Evolutionary conservation across 2,797 vertebrate species (phyloP).

Genomic region (Semotilus atromaculatus): DNA sequence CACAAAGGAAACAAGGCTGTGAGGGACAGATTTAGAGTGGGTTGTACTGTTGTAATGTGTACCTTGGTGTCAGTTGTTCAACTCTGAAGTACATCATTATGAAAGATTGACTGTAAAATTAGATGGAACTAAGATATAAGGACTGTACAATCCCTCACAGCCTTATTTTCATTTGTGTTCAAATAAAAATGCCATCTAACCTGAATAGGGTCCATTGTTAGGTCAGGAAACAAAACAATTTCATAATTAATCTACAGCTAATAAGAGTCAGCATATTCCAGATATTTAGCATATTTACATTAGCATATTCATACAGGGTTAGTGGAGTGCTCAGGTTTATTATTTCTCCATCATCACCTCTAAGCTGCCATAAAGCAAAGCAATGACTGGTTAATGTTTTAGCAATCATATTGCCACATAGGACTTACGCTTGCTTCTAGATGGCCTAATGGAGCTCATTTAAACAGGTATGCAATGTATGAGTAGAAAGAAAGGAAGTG

Average conservation of each 20-base stretch:
- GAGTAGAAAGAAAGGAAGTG: conserved; percentile 35
- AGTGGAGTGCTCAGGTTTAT: conserved; percentile 54
- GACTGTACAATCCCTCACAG: neutral
- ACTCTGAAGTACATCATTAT: neutral
- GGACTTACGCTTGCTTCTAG: conserved; percentile 27
- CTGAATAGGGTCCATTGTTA: conserved; percentile 44
- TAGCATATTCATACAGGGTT: conserved; percentile 53
- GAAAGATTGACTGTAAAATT: neutral
- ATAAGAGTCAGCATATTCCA: conserved; percentile 49
- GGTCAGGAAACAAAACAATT: conserved; percentile 54
- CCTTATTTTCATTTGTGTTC: neutral
- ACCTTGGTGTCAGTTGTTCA: neutral
- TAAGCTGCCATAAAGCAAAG: conserved; percentile 41
- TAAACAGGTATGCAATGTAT: conserved; percentile 35
- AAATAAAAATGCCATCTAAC: conserved; percentile 30
- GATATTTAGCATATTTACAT: conserved; percentile 58
- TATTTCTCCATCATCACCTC: conserved; percentile 58
- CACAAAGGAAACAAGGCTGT: neutral
- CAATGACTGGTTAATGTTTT: conserved; percentile 46
- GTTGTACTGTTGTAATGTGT: neutral
- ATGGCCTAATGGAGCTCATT: conserved; percentile 30
- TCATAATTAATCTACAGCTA: conserved; percentile 42
- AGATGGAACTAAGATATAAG: neutral
- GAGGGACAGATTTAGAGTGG: neutral
- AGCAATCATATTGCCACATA: conserved; percentile 30